Percentiles rank a stretch among this genome's conserved stretches.
Evolutionary conservation across 2,113 vertebrate species (phyloP).

Genomic region (Microcebus lehilahytsara): DNA sequence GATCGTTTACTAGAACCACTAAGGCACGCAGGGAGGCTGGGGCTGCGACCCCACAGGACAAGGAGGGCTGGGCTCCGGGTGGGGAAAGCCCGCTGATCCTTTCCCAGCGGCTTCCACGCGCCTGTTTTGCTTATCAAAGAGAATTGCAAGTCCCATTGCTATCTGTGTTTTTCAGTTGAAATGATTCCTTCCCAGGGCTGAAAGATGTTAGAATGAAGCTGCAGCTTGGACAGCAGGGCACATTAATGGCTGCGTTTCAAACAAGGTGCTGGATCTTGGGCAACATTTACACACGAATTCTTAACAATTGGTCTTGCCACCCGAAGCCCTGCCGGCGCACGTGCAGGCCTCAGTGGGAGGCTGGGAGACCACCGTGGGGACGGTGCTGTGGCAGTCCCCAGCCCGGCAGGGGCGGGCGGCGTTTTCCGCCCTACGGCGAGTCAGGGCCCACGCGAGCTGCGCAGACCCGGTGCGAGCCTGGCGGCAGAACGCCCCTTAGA

Average conservation of each 20-base stretch:
- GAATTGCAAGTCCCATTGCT: background rate
- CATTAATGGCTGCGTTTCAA: background rate
- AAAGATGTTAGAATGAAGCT: background rate
- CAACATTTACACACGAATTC: background rate
- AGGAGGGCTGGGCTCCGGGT: background rate
- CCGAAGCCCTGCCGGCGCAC: background rate
- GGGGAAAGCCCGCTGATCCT: background rate
- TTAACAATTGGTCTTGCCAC: background rate
- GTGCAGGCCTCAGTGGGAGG: background rate
- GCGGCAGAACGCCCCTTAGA: background rate
- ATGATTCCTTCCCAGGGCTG: background rate
- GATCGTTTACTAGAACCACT: background rate
- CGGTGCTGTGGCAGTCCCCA: too few relatives aligned
- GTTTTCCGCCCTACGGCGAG: background rate
- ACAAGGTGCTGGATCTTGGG: too few relatives aligned
- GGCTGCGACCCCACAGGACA: background rate
- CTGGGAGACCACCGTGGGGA: background rate
- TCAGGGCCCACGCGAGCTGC: background rate
- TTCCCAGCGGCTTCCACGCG: background rate
- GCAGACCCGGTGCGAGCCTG: too few relatives aligned
- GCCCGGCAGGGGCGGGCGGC: background rate
- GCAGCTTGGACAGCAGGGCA: background rate
- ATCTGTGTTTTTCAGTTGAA: background rate
- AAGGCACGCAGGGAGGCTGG: background rate
- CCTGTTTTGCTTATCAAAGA: background rate